Conservation (phyloP, 1,140 invertebrate species). For the Ectropis grisescens region DNA sequence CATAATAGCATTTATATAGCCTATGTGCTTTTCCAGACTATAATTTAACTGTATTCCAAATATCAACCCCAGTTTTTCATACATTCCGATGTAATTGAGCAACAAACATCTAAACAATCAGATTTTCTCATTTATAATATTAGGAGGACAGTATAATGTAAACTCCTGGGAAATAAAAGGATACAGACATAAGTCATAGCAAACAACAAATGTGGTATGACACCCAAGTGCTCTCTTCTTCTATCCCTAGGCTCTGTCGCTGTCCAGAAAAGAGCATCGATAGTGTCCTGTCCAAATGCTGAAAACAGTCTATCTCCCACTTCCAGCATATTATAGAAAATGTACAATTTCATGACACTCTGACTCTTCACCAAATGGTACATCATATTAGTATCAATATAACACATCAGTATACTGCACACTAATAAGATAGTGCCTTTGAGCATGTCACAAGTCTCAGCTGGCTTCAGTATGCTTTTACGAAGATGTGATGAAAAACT, state of each 20-base stretch:
- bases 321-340: slow-evolving; percentile 99
- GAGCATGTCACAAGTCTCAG: slow-evolving; percentile 96
- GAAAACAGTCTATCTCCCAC: slow-evolving; percentile 96
- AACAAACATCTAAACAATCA: no score
- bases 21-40: no score
- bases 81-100: no score
- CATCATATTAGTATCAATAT: slow-evolving; percentile 97
- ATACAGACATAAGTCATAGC: slow-evolving; percentile 95
- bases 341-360: slow-evolving; percentile 98
- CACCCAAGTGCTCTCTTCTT: slow-evolving; percentile 87
- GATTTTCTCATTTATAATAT: no score
- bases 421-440: slow-evolving; percentile 92
- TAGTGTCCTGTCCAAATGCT: slow-evolving; percentile 97
- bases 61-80: no score
- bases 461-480: slow-evolving; percentile 80
- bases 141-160: no score
- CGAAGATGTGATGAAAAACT: slow-evolving; percentile 45
- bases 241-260: slow-evolving; percentile 91
- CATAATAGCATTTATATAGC: no score
- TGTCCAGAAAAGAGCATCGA: slow-evolving; percentile 98
- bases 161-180: no score
- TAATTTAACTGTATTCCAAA: no score
- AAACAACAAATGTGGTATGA: slow-evolving; percentile 90
- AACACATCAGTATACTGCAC: slow-evolving; percentile 87
- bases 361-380: slow-evolving; percentile 99